Base-by-base conservation (phyloP, 2,888 invertebrate species). In the Diarsia rubi region DNA sequence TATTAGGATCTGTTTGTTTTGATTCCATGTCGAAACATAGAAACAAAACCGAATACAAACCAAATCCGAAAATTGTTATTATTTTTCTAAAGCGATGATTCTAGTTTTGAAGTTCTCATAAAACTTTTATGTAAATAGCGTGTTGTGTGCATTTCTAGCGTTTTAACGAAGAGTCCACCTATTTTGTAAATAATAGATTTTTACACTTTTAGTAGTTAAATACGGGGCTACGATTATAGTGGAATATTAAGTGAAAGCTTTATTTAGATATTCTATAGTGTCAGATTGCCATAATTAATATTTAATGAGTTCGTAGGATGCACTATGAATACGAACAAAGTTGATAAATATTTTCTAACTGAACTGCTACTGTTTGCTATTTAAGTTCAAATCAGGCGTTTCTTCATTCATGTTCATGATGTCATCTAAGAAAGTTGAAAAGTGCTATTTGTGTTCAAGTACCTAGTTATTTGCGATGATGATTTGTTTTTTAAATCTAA, bases 111-210 rank as follows among this genome's bases (percentile, higher is more conserved):
- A 78, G 47, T 68, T 81, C 60, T 76, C 73, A 78, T 45, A 70
- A 75, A 86, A 83, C 78, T 85, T 85, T 83, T 85, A 78, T 85
- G 90, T 92, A 92, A 83, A 91, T 90, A 92, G 89, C 91, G 93
- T 92, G 91, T 93, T 92, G 95, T 92, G 95, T 95, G 95, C 87
- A 91, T 93, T 94, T 92, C 92, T 92, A 92, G 91, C 91, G 93
- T 94, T 95, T 92, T 93, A 94, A 95, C 95, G 96, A 96, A 96
- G 93, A 95, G 94, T 95, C 96, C 96, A 96, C 96, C 96, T 96
- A 95, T 95, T 95, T 95, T 96, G 96, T 96, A 96, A 95, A 95
- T 96, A 95, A 93, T 94, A 94, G 94, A 93, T 93, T 96, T 96
- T 95, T 95, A 96, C 95, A 95, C 94, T 92, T 93, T 89, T 93